These are phyloP conservation scores for Crypturellus tataupa DNA, from an alignment of 2,797 vertebrate genomes.

Conservation along the genomic window DNA sequence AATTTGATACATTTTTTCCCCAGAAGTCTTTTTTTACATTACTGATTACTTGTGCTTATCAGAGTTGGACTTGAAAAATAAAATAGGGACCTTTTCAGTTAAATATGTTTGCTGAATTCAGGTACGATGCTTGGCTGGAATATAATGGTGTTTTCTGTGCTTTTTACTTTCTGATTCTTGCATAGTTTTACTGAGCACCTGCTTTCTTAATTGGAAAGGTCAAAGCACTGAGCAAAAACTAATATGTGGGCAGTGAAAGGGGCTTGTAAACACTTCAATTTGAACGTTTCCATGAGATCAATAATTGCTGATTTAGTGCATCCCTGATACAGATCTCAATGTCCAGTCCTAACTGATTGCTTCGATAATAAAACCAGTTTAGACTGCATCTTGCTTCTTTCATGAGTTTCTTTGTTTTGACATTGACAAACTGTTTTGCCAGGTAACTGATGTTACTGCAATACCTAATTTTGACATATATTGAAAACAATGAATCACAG, in stretches of 20 bases:
- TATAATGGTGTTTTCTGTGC: neutral
- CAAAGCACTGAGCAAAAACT: neutral
- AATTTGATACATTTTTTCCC: neutral
- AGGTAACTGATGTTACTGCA: slow-evolving; percentile 47
- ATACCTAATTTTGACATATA: slow-evolving; percentile 45
- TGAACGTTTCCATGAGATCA: slow-evolving; percentile 11
- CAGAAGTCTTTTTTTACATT: neutral
- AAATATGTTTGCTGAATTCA: fast-evolving
- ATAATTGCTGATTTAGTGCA: neutral
- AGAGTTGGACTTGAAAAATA: neutral
- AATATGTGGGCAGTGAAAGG: neutral
- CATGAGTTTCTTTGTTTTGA: slow-evolving; percentile 60
- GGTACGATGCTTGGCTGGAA: neutral
- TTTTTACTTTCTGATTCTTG: slow-evolving; percentile 18
- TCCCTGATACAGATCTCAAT: neutral
- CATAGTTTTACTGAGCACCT: neutral
- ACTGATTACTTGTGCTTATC: neutral
- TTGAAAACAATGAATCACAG: neutral
- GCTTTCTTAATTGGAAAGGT: neutral
- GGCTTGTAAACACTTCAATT: neutral
- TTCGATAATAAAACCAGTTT: slow-evolving; percentile 31
- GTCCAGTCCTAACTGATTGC: slow-evolving; percentile 31
- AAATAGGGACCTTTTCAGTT: neutral
- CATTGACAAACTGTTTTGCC: slow-evolving; percentile 49
- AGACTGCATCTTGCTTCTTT: slow-evolving; percentile 53